A percentile compares a stretch with the other conserved stretches of the same genome.
These are phyloP conservation scores for Pocillopora verrucosa DNA, from an alignment of 64 coral and sea anemone genomes.

Conservation along the genomic window DNA sequence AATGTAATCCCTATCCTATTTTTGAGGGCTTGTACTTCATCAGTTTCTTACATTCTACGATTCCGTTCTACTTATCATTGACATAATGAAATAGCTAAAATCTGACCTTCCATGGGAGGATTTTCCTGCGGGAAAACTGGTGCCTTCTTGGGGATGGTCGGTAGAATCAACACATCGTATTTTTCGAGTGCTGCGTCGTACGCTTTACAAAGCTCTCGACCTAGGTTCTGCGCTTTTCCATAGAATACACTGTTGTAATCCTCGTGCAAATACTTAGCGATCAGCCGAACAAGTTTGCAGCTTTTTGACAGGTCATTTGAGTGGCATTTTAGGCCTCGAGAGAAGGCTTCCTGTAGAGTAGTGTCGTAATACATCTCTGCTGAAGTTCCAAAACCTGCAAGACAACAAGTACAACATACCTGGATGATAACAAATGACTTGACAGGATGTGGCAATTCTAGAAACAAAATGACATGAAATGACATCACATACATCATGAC, in stretches of 20 bases:
- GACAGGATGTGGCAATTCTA: background rate
- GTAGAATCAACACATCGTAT: slow-evolving; percentile 65
- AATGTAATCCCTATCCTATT: too few relatives aligned
- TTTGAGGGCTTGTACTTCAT: too few relatives aligned
- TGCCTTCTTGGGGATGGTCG: slow-evolving; percentile 61
- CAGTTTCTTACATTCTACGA: too few relatives aligned
- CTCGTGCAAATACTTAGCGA: slow-evolving; percentile 58
- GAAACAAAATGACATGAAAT: too few relatives aligned
- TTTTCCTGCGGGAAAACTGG: slow-evolving; percentile 46
- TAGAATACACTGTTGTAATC: slow-evolving; percentile 55
- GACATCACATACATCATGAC: too few relatives aligned
- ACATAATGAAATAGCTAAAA: background rate
- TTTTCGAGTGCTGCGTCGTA: slow-evolving; percentile 52
- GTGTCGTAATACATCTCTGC: slow-evolving; percentile 67
- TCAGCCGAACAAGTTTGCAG: slow-evolving; percentile 1
- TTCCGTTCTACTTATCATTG: too few relatives aligned
- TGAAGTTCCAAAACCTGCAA: slow-evolving; percentile 33
- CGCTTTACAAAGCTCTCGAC: slow-evolving; percentile 33
- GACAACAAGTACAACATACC: background rate
- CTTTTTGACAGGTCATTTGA: slow-evolving; percentile 49
- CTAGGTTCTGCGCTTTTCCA: slow-evolving; percentile 64
- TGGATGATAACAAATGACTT: background rate
- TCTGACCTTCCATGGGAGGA: slow-evolving; percentile 50
- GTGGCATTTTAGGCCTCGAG: slow-evolving; percentile 64
- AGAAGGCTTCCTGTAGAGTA: slow-evolving; percentile 59